Evolutionary conservation across 2,113 vertebrate genomes (phyloP), one percentile per base, ranked within the genome.

Genomic region (Gadus macrocephalus): DNA sequence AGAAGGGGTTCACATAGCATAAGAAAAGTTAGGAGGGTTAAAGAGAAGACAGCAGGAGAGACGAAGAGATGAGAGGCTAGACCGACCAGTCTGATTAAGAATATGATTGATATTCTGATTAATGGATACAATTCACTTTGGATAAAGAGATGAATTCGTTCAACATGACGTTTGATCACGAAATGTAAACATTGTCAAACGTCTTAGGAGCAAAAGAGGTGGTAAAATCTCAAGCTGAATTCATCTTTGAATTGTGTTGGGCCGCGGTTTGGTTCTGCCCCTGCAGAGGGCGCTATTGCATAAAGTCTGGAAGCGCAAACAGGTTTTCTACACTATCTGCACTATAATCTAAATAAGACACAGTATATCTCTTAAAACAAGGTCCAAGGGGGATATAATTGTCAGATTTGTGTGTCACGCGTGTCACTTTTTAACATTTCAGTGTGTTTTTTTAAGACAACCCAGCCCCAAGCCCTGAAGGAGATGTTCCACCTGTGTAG

Each of bases 401-500:
- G 42, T 49, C 7, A 0, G 9, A 9, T 49, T 14, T 9, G 42
- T 14, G 22, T 49, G 42, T 11, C 86, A 89, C 87, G 86, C 62
- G 86, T 89, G 88, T 85, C 88, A 86, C 73, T 87, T 89, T 74
- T 89, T 78, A 86, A 89, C 88, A 88, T 86, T 80, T 83, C 80
- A 2, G 27, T 16, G 88, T 89, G 86, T 35, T 75, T 66, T 17
- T 35, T 81, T 68, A 27, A 62, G 11, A 61, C 60, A 61, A 22
- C 60, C 19, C 55, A 58, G 55, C 55, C 55, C 15, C 55, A 7
- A n/a, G 55, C 15, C 55, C n/a, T 4, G n/a, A n/a, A 17, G 15
- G 15, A 58, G n/a, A 58, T 14, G 55, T n/a, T 5, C 55, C 55
- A 58, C 55, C 55, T 14, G 15, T n/a, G n/a, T 58, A 9, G 15